Conservation (phyloP, 2,888 invertebrate genomes). For the Limnephilus marmoratus region DNA sequence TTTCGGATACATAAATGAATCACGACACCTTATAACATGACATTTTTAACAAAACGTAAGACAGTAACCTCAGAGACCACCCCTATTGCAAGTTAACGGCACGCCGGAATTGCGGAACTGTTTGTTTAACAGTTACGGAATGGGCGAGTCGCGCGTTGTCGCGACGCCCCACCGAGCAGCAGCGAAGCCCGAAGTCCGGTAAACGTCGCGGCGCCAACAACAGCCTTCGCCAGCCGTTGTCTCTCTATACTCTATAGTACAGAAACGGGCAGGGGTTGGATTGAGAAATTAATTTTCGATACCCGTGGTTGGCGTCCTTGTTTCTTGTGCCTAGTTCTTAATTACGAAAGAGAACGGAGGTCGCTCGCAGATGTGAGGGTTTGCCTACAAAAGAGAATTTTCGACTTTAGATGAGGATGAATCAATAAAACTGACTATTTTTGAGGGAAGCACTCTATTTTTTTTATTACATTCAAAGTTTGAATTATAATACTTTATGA, state of each 20-base stretch:
- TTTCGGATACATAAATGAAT: background rate
- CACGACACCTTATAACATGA: background rate
- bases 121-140: conserved; percentile 29
- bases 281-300: background rate
- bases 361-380: too few species aligned
- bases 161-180: conserved; percentile 8
- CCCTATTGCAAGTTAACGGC: background rate
- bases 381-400: too few species aligned
- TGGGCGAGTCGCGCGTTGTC: background rate
- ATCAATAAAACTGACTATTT: too few species aligned
- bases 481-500: too few species aligned
- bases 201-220: background rate
- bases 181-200: background rate
- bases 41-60: background rate
- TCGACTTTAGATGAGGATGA: too few species aligned
- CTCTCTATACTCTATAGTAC: background rate
- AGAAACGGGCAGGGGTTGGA: background rate
- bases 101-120: conserved; percentile 21
- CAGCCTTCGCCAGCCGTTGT: background rate
- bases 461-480: too few species aligned
- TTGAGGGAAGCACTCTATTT: too few species aligned
- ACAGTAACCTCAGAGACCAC: background rate
- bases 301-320: too few species aligned
- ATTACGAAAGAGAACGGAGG: too few species aligned
- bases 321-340: too few species aligned